Evolutionary conservation across 2,888 invertebrate species (phyloP).

Genomic region (Drosophila lutescens): DNA sequence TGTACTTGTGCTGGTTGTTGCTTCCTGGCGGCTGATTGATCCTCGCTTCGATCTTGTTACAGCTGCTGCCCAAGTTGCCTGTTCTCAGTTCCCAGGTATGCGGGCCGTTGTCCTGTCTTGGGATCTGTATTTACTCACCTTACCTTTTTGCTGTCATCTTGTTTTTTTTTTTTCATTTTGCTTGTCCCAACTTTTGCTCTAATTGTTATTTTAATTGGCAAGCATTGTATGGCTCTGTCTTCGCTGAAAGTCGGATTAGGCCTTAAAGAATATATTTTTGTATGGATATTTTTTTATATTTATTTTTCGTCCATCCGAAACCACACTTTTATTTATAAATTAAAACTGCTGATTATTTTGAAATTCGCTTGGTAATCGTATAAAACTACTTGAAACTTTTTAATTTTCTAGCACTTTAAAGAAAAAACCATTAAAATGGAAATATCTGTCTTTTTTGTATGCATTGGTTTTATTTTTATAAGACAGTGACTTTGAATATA

Average conservation of each 20-base stretch:
- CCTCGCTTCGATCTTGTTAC: conserved; percentile 67
- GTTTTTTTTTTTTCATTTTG: neutral
- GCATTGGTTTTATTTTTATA: neutral
- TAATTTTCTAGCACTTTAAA: neutral
- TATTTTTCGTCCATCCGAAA: neutral
- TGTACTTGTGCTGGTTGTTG: conserved; percentile 45
- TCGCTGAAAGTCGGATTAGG: neutral
- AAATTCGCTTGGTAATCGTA: neutral
- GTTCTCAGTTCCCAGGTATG: conserved; percentile 33
- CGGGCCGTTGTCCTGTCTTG: conserved; percentile 22
- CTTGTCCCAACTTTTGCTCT: conserved; percentile 22
- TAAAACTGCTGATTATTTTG: neutral
- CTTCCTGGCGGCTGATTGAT: conserved; percentile 68
- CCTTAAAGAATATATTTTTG: neutral
- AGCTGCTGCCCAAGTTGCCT: conserved; percentile 54
- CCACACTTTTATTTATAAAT: too few species aligned
- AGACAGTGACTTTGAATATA: too few species aligned
- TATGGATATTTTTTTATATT: neutral
- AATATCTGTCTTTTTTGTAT: neutral
- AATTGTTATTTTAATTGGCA: conserved; percentile 42
- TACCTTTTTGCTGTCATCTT: conserved; percentile 2
- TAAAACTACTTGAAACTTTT: neutral
- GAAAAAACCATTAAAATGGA: neutral
- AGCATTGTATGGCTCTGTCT: neutral
- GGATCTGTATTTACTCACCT: conserved; percentile 16